Conservation (phyloP, 2,113 vertebrate species). For the Nycticryphes semicollaris region DNA sequence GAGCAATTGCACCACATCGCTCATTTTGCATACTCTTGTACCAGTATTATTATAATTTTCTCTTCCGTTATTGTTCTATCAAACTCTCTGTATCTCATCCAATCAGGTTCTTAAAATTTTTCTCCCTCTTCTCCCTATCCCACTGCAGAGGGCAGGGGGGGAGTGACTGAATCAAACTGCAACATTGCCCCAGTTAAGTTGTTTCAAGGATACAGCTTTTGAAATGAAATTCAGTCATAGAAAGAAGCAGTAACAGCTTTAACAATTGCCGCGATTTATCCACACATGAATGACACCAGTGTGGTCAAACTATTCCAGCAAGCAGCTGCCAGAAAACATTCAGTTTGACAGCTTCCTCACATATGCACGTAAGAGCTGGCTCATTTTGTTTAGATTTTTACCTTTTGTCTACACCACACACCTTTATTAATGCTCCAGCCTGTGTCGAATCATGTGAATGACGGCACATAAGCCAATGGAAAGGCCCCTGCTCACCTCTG, state of each 20-base stretch:
- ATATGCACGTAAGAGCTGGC: fast-evolving
- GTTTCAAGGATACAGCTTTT: background rate
- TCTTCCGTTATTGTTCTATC: background rate
- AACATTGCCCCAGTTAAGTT: background rate
- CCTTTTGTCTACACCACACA: background rate
- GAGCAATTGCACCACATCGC: background rate
- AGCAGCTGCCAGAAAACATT: background rate
- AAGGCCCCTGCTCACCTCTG: background rate
- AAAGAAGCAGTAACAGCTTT: background rate
- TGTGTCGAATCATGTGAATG: fast-evolving
- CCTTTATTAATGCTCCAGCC: background rate
- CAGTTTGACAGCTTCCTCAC: background rate
- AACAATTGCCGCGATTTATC: background rate
- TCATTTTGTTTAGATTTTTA: background rate
- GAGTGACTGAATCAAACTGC: background rate
- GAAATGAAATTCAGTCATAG: background rate
- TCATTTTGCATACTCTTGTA: background rate
- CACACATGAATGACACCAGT: fast-evolving
- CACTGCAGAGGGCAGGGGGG: background rate
- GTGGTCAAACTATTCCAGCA: background rate
- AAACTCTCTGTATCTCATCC: background rate
- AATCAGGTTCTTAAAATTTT: background rate
- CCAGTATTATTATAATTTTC: background rate
- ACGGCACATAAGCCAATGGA: background rate
- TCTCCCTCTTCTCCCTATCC: background rate